phyloP scores from a whole-genome alignment of 2,888 invertebrate genomes.

The Creontiades dilutus region DNA sequence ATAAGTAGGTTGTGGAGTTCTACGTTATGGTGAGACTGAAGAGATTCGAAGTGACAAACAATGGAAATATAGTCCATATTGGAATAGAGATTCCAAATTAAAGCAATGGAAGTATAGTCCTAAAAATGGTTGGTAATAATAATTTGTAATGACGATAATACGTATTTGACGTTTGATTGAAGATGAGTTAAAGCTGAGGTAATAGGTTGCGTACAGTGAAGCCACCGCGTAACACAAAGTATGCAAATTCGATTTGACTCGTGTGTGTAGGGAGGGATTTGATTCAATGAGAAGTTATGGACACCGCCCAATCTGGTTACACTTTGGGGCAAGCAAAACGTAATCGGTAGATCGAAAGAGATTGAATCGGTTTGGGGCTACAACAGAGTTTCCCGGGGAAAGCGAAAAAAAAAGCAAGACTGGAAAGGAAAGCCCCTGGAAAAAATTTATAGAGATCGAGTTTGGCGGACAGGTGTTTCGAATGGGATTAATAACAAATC shows the following conservation, averaged over 20 bases:
- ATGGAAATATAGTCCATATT: too few relatives aligned
- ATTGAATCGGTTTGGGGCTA: not conserved
- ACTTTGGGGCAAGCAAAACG: not conserved
- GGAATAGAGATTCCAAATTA: too few relatives aligned
- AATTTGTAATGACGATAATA: too few relatives aligned
- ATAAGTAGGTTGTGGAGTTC: too few relatives aligned
- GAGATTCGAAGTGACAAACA: too few relatives aligned
- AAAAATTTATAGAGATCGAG: constrained; percentile 21
- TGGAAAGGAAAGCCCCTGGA: not conserved
- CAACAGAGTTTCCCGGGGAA: not conserved
- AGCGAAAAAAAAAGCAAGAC: not conserved
- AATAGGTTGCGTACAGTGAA: too few relatives aligned
- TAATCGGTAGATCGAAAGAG: constrained; percentile 15
- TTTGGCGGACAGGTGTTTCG: constrained; percentile 27
- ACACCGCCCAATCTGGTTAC: not conserved
- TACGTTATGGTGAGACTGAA: too few relatives aligned
- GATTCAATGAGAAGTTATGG: constrained; percentile 20
- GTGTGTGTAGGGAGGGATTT: not conserved
- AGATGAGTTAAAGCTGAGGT: too few relatives aligned
- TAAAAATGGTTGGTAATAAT: too few relatives aligned
- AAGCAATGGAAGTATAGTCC: too few relatives aligned
- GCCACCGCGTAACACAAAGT: not conserved
- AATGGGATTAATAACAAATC: constrained; percentile 28
- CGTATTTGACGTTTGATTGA: too few relatives aligned
- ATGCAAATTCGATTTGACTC: not conserved